Evolutionary conservation across 2,888 invertebrate species (phyloP).

Genomic region (Lissocephala sabroskyi): DNA sequence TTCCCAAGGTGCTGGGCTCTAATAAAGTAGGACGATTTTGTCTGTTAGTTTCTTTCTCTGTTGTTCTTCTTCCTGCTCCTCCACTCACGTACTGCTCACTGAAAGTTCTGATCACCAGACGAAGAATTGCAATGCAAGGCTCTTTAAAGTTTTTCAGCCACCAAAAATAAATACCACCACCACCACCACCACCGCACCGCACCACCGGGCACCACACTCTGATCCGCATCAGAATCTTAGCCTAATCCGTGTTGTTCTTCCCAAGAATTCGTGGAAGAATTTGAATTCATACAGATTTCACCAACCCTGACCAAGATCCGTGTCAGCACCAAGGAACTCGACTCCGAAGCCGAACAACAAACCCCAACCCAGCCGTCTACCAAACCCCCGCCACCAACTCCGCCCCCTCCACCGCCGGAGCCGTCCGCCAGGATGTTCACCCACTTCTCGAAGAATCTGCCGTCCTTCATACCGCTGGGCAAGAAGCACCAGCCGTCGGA

Average conservation of each 20-base stretch:
- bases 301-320: slow-evolving; percentile 86
- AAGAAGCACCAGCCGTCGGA: slow-evolving; percentile 68
- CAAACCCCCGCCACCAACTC: not conserved
- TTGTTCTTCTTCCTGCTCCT: slow-evolving; percentile 16
- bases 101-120: slow-evolving; percentile 31
- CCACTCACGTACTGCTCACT: slow-evolving; percentile 43
- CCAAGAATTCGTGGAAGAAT: slow-evolving; percentile 73
- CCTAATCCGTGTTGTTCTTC: slow-evolving; percentile 15
- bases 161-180: no score
- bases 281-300: slow-evolving; percentile 87
- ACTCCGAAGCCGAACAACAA: slow-evolving; percentile 18
- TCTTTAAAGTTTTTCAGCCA: no score
- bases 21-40: slow-evolving; percentile 7
- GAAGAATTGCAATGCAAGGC: no score
- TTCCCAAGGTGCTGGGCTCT: slow-evolving; percentile 41
- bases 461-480: slow-evolving; percentile 74
- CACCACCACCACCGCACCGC: slow-evolving; percentile 20
- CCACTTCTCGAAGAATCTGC: slow-evolving; percentile 76
- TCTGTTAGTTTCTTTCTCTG: slow-evolving; percentile 10
- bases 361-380: not conserved
- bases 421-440: slow-evolving; percentile 73
- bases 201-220: slow-evolving; percentile 38
- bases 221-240: slow-evolving; percentile 13
- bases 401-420: slow-evolving; percentile 6
- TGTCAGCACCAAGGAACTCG: slow-evolving; percentile 76